Evolutionary conservation across 2,888 invertebrate genomes (phyloP), one percentile per base, ranked within the genome.

Genomic region (Oligia fasciuncula): DNA sequence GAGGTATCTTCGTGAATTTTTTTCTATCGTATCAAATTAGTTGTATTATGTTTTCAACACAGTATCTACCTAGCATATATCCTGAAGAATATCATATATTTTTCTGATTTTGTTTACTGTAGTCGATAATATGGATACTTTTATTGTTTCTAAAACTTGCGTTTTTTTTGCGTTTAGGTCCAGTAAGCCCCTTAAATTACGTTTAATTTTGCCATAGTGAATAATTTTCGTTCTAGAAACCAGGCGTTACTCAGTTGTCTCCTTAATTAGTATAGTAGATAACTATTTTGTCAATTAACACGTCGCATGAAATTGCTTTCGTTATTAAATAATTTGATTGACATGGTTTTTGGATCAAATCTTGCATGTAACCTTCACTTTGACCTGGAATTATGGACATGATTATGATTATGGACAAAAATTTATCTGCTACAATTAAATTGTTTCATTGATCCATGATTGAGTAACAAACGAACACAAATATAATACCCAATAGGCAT

Each of bases 291-390:
- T 62, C 3, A 66, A 40, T 57, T 8, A 4, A 17, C 17, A 17
- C 17, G 49, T 0, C 9, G 23, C 29, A 62, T 40, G 19, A 46
- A 77, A 14, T 46, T 71, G 14, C 54, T 84, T 46, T 62, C 40
- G 66, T 40, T 84, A 71, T 84, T 1, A 66, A 66, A 60, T 29
- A 13, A 77, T 66, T 66, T 71, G 60, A 67, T 70, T 54, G 66
- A 46, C 70, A 67, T 80, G 17, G 11, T 84, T 81, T 84, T 54
- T 71, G 29, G n/a, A 69, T n/a, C 29, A 71, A 80, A 57, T 72
- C 81, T 67, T 73, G 72, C 40, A 57, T 19, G 40, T 40, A 80
- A 40, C 81, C 85, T 81, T 81, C 85, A 69, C 57, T 85, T 85
- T 69, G 85, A 85, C 72, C 63, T 69, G 63, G 11, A 23, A 65